Conservation (phyloP, 2,888 invertebrate genomes). For the Scaptomyza parva region DNA sequence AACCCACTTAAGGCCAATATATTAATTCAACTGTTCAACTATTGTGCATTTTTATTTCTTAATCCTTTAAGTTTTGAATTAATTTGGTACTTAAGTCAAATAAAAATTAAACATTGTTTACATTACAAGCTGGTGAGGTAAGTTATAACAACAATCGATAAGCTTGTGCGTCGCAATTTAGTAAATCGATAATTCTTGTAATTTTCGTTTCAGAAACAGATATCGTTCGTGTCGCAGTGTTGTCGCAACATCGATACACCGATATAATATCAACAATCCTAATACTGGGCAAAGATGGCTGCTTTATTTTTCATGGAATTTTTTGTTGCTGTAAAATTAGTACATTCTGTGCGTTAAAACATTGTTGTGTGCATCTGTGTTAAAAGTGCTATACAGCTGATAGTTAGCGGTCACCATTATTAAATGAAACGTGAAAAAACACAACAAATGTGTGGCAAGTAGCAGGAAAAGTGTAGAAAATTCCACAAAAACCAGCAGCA, state of each 20-base stretch:
- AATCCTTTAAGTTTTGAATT: too few species aligned
- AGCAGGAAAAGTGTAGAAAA: conserved; percentile 51
- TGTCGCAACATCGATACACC: conserved; percentile 36
- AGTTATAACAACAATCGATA: conserved; percentile 21
- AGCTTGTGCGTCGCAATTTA: neutral
- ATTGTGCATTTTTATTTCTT: neutral
- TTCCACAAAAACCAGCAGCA: conserved; percentile 66
- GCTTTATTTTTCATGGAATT: conserved; percentile 63
- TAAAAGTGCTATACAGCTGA: conserved; percentile 14
- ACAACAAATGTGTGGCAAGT: conserved; percentile 36
- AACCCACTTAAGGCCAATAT: too few species aligned
- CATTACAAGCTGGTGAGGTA: neutral
- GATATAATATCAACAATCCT: conserved; percentile 55
- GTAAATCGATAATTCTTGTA: conserved; percentile 26
- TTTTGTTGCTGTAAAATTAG: conserved; percentile 58
- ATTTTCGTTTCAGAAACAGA: conserved; percentile 4
- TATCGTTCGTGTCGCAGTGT: conserved; percentile 16
- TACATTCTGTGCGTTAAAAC: conserved; percentile 43
- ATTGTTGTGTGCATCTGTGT: conserved; percentile 44
- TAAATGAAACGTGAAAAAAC: conserved; percentile 17
- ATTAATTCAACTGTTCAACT: neutral
- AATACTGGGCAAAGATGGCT: conserved; percentile 60
- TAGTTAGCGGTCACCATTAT: neutral
- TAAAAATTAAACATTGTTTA: neutral
- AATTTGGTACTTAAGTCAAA: neutral